Base-by-base conservation (phyloP, 2,797 vertebrate species). In the Alcedo quadribrachys region DNA sequence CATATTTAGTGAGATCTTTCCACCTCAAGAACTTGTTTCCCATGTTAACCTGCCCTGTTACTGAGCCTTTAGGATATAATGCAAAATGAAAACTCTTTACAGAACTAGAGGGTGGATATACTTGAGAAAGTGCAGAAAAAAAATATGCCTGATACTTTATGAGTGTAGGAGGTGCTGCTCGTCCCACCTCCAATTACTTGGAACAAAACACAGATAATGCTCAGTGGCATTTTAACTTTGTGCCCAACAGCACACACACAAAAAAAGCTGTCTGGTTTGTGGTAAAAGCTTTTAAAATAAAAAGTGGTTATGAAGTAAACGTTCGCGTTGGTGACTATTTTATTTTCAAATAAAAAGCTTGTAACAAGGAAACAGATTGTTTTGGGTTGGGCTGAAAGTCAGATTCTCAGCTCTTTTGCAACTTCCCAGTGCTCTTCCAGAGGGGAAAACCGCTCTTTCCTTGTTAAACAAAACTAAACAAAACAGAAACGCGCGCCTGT, bases 211-310 rank as follows among this genome's bases (percentile, higher is more conserved):
- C 8, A 21, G n/a, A 42, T 9, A 18, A 18, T 11, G 12, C 43
- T 12, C 46, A 5, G 53, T 1, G 9, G 15, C 2, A 17, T 2
- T 12, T 1, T 3, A 30, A 0, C 1, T 50, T 37, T 40, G 40
- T 63, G 70, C 35, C 53, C 28, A 9, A 4, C 6, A 45, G 60
- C 55, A 13, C 11, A 16, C 12, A 9, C 28, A 27, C 2, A 9
- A 43, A 28, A 42, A 7, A 20, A 57, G 32, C 2, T 8, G 9
- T 8, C 51, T 12, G 7, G 4, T 73, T 66, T 50, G 55, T 6
- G 2, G 2, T 30, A 66, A 90, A 22, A 5, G 9, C 35, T 33
- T 18, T n/a, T 43, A 58, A 60, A 91, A 46, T 20, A 13, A 67
- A 81, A 68, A 32, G 48, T 10, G 30, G 37, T 37, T 78, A 46